phyloP scores from a whole-genome alignment of 2,888 invertebrate species.

The Dasysyrphus tricinctus region DNA sequence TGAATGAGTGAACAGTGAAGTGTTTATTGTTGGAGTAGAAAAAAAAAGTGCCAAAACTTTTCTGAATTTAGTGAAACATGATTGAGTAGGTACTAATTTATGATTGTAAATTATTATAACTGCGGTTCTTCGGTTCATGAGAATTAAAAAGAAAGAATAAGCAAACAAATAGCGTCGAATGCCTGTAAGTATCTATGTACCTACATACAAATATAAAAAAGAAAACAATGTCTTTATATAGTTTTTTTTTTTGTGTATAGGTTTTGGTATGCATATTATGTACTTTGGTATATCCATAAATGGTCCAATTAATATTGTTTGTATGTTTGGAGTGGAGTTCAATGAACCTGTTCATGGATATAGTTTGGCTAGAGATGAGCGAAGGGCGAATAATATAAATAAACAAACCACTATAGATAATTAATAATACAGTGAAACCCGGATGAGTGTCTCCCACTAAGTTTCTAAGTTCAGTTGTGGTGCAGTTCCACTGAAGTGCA shows the following conservation, averaged over 20 bases:
- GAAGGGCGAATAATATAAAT: no score
- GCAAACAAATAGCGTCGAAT: neutral
- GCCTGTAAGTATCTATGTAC: neutral
- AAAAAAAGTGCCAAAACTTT: slow-evolving; percentile 13
- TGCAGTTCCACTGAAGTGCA: no score
- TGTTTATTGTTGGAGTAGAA: neutral
- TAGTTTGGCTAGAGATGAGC: no score
- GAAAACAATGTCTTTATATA: neutral
- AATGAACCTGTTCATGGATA: no score
- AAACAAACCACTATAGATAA: no score
- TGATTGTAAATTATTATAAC: neutral
- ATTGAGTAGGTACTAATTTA: neutral
- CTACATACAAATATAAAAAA: neutral
- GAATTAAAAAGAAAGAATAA: neutral
- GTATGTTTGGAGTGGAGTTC: no score
- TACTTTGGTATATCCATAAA: no score
- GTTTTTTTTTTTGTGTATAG: neutral
- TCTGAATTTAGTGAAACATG: neutral
- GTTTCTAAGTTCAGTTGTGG: no score
- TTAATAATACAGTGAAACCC: no score
- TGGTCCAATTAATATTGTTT: no score
- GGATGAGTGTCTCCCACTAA: no score
- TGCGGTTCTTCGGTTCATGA: neutral
- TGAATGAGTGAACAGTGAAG: slow-evolving; percentile 8
- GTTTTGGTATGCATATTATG: no score